These are phyloP conservation scores for Galbula dea DNA, from an alignment of 2,113 vertebrate species.

Conservation along the genomic window DNA sequence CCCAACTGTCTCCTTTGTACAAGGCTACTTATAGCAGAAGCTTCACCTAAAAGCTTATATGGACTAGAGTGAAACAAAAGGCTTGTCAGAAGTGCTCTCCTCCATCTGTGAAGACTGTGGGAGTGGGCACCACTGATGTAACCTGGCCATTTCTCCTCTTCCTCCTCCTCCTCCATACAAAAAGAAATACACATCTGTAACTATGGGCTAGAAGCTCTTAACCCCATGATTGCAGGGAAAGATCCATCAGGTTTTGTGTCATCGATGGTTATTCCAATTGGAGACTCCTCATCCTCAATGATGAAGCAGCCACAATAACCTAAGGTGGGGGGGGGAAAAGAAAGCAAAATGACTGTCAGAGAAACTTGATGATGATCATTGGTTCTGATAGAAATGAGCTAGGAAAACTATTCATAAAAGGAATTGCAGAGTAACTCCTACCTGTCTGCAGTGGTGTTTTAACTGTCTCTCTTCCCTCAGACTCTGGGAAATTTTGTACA, in stretches of 20 bases:
- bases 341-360: neutral
- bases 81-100: neutral
- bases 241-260: constrained; percentile 93
- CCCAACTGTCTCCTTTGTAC: neutral
- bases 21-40: neutral
- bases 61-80: neutral
- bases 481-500: neutral
- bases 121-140: neutral
- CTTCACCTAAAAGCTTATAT: neutral
- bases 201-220: constrained; percentile 11
- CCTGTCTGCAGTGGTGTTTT: neutral
- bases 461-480: neutral
- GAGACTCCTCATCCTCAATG: constrained; percentile 90
- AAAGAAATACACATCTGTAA: neutral
- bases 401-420: neutral
- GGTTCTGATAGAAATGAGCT: neutral
- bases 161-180: neutral
- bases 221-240: constrained; percentile 94
- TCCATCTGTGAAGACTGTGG: neutral
- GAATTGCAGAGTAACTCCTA: neutral
- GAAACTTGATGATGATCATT: neutral
- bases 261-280: constrained; percentile 89
- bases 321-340: constrained; percentile 39
- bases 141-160: neutral
- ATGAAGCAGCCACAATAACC: constrained; percentile 89